Percentiles rank a stretch among this genome's conserved stretches.
Evolutionary conservation across 2,797 vertebrate genomes (phyloP).

Genomic region (Xiphorhynchus erythropygius): DNA sequence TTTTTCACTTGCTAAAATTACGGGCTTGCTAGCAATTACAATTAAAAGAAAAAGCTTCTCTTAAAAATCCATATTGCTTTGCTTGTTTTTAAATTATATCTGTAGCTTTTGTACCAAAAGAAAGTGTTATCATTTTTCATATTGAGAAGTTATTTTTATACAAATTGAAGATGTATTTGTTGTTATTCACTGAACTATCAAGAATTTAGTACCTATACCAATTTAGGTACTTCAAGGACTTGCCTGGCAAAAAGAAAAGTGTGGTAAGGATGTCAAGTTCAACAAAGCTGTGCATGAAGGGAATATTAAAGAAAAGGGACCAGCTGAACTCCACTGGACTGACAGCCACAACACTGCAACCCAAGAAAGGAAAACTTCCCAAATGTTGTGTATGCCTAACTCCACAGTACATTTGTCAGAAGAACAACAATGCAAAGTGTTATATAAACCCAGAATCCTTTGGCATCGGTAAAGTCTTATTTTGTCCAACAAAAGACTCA

Average conservation of each 20-base stretch:
- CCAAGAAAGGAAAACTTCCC: background rate
- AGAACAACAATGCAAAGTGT: background rate
- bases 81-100: background rate
- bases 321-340: background rate
- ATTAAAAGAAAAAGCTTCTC: background rate
- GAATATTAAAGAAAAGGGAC: background rate
- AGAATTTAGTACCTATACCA: background rate
- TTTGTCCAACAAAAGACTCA: background rate
- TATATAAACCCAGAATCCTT: background rate
- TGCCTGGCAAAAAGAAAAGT: background rate
- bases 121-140: background rate
- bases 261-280: background rate
- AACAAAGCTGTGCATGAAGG: background rate
- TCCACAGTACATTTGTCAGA: background rate
- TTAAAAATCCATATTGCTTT: background rate
- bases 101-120: background rate
- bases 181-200: background rate
- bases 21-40: background rate
- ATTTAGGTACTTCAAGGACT: background rate
- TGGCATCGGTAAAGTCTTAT: background rate
- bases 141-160: background rate
- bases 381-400: background rate
- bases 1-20: background rate
- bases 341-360: background rate
- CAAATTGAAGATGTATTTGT: background rate